Evolutionary conservation across 2,888 invertebrate genomes (phyloP), one percentile per base, ranked within the genome.

Genomic region (Athalia circularis): DNA sequence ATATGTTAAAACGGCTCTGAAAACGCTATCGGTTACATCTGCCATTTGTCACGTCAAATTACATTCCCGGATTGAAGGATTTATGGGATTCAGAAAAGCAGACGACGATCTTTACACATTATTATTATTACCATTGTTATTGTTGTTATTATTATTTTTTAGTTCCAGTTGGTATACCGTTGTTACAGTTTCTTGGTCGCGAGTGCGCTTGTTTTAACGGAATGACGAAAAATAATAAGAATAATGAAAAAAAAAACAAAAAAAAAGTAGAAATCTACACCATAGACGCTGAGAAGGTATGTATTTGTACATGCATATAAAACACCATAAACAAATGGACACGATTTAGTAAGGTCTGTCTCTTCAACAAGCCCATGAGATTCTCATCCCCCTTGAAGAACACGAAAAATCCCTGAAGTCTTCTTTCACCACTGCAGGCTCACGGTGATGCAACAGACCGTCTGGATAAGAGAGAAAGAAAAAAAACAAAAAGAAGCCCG

Each of bases 1-100:
- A 29, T 29, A 29, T 29, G 29, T 29, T 29, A 29, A 29, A 29
- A 29, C 29, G 29, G 29, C 29, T 29, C 57, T 54, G 57, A 54
- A 61, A 65, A 80, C 83, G 84, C 82, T 87, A 87, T 88, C 87
- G 62, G 87, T 87, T 85, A 86, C 87, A 87, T 87, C 86, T 86
- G 85, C 87, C 87, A 86, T 88, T 88, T 87, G 87, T 88, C 88
- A 87, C 86, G 87, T 88, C 87, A 87, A 88, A 88, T 87, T 87
- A 84, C 84, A 83, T 84, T 82, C 83, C 82, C 82, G 82, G 80
- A 79, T 78, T 80, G 84, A 82, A 80, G 86, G 87, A 88, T 87
- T 88, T 87, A 87, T 87, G 87, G 87, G 85, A 85, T 83, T 80
- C 85, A 80, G 83, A 80, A 81, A 83, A 82, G 83, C 57, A 79